These are phyloP conservation scores for Ciconia maguari DNA, from an alignment of 2,113 vertebrate genomes.

Conservation along the genomic window DNA sequence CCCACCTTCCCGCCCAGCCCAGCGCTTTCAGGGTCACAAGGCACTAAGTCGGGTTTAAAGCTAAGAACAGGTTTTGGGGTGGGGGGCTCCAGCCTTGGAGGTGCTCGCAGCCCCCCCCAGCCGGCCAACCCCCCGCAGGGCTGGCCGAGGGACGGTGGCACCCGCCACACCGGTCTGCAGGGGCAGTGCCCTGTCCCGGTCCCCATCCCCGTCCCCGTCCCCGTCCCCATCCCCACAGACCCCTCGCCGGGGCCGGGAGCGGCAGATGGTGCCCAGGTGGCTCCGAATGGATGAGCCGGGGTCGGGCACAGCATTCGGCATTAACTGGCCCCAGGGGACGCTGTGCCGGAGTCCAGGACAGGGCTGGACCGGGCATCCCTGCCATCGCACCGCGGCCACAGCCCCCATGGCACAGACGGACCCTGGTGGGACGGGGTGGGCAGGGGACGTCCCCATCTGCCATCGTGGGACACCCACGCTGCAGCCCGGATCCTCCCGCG, in stretches of 20 bases:
- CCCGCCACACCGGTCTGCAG: background rate
- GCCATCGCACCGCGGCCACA: background rate
- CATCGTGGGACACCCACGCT: background rate
- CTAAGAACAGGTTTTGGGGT: background rate
- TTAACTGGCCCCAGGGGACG: background rate
- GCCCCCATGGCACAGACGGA: background rate
- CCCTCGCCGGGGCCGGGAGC: background rate
- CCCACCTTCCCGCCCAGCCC: background rate
- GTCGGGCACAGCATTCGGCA: background rate
- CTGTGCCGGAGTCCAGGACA: background rate
- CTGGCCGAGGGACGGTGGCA: background rate
- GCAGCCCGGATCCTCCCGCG: background rate
- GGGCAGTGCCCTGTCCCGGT: background rate
- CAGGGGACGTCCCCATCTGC: background rate
- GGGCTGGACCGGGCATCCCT: background rate
- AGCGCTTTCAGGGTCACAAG: background rate
- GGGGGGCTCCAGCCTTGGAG: background rate
- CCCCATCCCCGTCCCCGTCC: background rate
- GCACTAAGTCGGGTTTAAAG: background rate
- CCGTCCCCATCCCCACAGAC: background rate
- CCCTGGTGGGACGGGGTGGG: background rate
- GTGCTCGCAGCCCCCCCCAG: too few relatives aligned
- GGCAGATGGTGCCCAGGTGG: background rate
- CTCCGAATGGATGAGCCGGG: background rate
- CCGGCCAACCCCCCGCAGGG: background rate